Evolutionary conservation across 2,113 vertebrate genomes (phyloP).

Genomic region (Tychaedon coryphoeus): DNA sequence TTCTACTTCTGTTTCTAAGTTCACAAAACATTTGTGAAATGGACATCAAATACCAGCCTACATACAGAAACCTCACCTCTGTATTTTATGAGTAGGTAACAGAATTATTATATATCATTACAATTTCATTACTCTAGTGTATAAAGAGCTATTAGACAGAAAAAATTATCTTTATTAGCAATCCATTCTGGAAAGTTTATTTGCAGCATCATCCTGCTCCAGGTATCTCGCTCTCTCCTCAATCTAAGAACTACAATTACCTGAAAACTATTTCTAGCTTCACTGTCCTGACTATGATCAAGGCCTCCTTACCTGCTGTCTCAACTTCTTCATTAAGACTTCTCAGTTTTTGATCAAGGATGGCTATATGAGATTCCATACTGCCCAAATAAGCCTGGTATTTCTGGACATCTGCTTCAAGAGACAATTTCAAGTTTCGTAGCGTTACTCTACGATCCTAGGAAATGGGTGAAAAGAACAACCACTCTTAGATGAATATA

Average conservation of each 20-base stretch:
- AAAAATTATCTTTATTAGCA: neutral
- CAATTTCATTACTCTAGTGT: neutral
- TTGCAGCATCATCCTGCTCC: neutral
- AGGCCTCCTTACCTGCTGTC: slow-evolving; percentile 73
- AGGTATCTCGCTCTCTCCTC: neutral
- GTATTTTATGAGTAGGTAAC: neutral
- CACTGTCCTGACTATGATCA: neutral
- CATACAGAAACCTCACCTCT: neutral
- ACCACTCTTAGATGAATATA: neutral
- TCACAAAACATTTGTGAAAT: neutral
- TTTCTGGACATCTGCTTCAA: slow-evolving; percentile 89
- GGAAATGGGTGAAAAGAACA: neutral
- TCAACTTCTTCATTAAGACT: slow-evolving; percentile 80
- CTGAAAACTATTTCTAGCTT: neutral
- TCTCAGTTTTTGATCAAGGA: slow-evolving; percentile 79
- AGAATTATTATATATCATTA: neutral
- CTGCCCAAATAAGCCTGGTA: slow-evolving; percentile 82
- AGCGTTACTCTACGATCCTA: slow-evolving; percentile 88
- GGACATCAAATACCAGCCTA: neutral
- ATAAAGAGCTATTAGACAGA: neutral
- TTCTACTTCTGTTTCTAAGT: slow-evolving; percentile 81
- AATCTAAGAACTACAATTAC: neutral
- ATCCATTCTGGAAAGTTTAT: neutral
- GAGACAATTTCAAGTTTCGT: slow-evolving; percentile 75
- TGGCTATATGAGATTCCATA: slow-evolving; percentile 79